Percentiles rank a stretch among this genome's conserved stretches.
phyloP scores from a whole-genome alignment of 2,888 invertebrate species.

The Pandemis cinnamomeana region DNA sequence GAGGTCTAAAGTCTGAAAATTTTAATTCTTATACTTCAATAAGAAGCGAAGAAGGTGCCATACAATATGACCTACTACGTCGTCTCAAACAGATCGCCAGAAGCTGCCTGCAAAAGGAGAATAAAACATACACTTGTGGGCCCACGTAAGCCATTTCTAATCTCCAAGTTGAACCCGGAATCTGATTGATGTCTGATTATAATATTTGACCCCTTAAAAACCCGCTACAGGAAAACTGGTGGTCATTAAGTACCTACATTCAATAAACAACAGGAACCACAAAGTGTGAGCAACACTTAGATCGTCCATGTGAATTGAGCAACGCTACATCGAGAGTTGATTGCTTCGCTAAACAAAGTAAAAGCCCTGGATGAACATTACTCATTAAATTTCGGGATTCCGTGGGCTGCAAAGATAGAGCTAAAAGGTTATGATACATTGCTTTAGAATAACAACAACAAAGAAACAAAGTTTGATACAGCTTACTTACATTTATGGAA shows the following conservation, averaged over 20 bases:
- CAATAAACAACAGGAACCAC: slow-evolving; percentile 10
- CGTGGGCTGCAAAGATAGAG: slow-evolving; percentile 6
- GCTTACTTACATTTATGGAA: neutral
- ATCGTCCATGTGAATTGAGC: slow-evolving; percentile 43
- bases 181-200: neutral
- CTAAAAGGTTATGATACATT: neutral
- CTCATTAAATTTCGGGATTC: slow-evolving; percentile 35
- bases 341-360: slow-evolving; percentile 35
- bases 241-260: neutral
- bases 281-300: slow-evolving; percentile 43
- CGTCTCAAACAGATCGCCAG: too few relatives aligned
- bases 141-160: too few relatives aligned
- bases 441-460: neutral
- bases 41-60: too few relatives aligned
- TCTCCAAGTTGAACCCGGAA: neutral
- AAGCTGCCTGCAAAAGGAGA: too few relatives aligned
- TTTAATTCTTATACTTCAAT: too few relatives aligned
- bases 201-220: neutral
- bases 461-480: neutral
- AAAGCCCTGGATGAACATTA: slow-evolving; percentile 28
- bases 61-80: too few relatives aligned
- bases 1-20: too few relatives aligned
- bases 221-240: neutral
- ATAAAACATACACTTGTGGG: too few relatives aligned
- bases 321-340: slow-evolving; percentile 28